These are phyloP conservation scores for Cephus nigrinus DNA, from an alignment of 2,888 invertebrate species.

Conservation along the genomic window DNA sequence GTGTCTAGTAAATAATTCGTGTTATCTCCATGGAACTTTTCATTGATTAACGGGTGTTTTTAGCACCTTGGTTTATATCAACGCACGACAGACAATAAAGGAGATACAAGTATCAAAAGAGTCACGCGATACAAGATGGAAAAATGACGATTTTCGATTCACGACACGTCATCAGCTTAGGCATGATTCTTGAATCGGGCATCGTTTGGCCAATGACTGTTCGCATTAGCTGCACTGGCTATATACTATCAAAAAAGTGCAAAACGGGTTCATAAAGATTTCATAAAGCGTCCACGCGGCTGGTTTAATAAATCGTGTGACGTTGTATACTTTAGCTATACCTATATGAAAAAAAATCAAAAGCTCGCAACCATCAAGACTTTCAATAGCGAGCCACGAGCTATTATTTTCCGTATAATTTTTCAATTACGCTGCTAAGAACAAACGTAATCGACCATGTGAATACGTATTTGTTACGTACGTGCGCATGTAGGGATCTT, in stretches of 20 bases:
- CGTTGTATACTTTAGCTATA: not conserved
- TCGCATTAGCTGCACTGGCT: slow-evolving; percentile 15
- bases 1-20: not conserved
- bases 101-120: slow-evolving; percentile 50
- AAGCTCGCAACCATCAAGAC: slow-evolving; percentile 19
- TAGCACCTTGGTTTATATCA: slow-evolving; percentile 33
- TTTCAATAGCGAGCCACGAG: slow-evolving; percentile 2
- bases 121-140: not conserved
- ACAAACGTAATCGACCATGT: not conserved
- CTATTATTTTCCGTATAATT: not conserved
- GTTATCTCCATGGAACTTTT: not conserved
- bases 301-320: not conserved
- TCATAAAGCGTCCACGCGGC: slow-evolving; percentile 9
- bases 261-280: slow-evolving; percentile 40
- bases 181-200: not conserved
- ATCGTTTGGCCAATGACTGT: not conserved
- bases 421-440: not conserved
- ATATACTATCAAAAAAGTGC: slow-evolving; percentile 26
- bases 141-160: not conserved
- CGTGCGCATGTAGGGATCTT: not conserved
- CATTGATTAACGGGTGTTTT: not conserved
- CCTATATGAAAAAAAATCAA: slow-evolving; percentile 26
- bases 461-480: not conserved
- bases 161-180: not conserved
- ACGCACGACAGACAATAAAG: slow-evolving; percentile 55